Evolutionary conservation across 2,113 vertebrate genomes (phyloP), one percentile per base, ranked within the genome.

Genomic region (Tapirus terrestris): DNA sequence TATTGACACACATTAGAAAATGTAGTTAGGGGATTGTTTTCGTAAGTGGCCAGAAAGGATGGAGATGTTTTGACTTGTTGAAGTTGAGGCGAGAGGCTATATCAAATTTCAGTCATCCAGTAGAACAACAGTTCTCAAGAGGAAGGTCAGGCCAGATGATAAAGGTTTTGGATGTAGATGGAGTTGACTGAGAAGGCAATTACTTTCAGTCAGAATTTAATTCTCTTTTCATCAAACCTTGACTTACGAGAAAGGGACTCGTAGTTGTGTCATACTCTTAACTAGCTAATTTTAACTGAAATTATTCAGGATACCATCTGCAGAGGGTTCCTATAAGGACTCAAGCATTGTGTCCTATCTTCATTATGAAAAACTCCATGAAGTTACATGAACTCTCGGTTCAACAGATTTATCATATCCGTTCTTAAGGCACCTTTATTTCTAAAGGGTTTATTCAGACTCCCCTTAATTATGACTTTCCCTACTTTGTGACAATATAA

Each of bases 381-480:
- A 92, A 73, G 48, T 68, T 91, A 83, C 25, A 17, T 89, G 65
- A 79, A 79, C 86, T 89, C n/a, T 77, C 80, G 51, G 20, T 68
- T 91, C 45, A 29, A 89, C 77, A 85, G 13, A 36, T 82, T 89
- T 79, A 36, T 81, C 79, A 8, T n/a, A 61, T 80, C 14, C 56
- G 75, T 58, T 94, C 70, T 93, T 86, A 73, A 83, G 56, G 8
- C 1, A 12, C 56, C 45, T 96, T 95, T 58, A 93, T 48, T 94
- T 87, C 93, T 94, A 96, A 96, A 53, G 48, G 9, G 17, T 87
- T 86, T 96, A 84, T 63, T 94, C 61, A 86, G 8, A 80, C 21
- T 92, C 90, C 56, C 43, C 31, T 91, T 58, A 83, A 65, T 97
- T 77, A 90, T 96, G 61, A 89, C 70, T 77, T 97, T 68, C 25